phyloP scores from a whole-genome alignment of 2,113 vertebrate species.

The Accipiter cooperii region DNA sequence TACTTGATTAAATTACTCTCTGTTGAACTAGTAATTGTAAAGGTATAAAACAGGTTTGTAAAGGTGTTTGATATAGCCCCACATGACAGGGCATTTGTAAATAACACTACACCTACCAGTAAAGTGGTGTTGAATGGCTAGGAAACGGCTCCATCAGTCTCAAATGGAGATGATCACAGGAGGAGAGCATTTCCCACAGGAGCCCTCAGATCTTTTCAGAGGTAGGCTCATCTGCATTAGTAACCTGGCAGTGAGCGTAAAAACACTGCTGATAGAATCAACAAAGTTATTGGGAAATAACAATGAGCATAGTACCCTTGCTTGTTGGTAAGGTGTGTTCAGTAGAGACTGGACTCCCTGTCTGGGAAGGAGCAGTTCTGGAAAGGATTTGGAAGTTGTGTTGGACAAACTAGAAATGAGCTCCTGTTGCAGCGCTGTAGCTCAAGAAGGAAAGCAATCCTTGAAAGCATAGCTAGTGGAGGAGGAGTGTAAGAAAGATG shows the following conservation, averaged over 20 bases:
- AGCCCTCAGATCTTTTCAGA: not conserved
- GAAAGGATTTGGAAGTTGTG: not conserved
- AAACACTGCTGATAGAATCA: not conserved
- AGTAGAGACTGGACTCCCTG: not conserved
- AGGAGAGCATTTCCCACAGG: rapidly evolving
- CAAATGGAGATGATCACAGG: rapidly evolving
- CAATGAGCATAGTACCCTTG: rapidly evolving
- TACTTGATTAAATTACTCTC: not conserved
- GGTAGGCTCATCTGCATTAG: not conserved
- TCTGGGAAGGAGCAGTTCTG: not conserved
- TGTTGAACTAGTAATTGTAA: not conserved
- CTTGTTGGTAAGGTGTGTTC: not conserved
- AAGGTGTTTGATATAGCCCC: not conserved
- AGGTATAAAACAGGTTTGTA: not conserved
- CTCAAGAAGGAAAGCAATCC: not conserved
- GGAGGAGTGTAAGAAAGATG: not conserved
- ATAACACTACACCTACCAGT: rapidly evolving
- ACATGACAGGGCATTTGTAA: not conserved
- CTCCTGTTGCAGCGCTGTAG: not conserved
- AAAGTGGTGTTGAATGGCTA: not conserved
- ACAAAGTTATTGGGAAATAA: not conserved
- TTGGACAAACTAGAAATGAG: not conserved
- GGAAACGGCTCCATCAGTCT: rapidly evolving
- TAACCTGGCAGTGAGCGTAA: not conserved
- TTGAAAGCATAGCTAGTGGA: not conserved